Conservation (phyloP, 2,888 invertebrate genomes). For the Acrobasis suavella region DNA sequence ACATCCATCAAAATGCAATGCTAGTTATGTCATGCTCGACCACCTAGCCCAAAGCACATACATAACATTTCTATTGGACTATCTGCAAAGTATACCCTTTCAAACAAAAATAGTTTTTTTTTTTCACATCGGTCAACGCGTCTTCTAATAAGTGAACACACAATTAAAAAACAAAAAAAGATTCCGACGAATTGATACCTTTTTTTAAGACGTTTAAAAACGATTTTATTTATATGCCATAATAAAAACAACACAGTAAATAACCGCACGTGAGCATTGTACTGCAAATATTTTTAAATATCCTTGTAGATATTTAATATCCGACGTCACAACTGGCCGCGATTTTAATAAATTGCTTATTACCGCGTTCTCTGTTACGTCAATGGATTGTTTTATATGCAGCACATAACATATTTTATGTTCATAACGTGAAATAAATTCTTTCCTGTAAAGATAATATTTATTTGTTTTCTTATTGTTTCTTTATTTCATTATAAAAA, state of each 20-base stretch:
- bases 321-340: background rate
- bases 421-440: conserved; percentile 11
- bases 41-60: too few relatives aligned
- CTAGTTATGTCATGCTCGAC: too few relatives aligned
- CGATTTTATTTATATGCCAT: background rate
- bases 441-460: conserved; percentile 5
- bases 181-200: too few relatives aligned
- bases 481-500: too few relatives aligned
- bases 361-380: background rate
- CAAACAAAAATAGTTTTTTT: too few relatives aligned
- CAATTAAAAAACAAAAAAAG: too few relatives aligned
- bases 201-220: too few relatives aligned
- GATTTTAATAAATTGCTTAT: conserved; percentile 13
- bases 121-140: too few relatives aligned
- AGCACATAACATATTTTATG: conserved; percentile 15
- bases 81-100: too few relatives aligned
- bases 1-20: too few relatives aligned
- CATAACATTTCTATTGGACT: too few relatives aligned
- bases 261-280: background rate
- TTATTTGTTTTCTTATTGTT: conserved; percentile 3
- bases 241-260: background rate
- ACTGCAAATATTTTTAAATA: background rate
- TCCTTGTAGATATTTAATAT: background rate
- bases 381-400: conserved; percentile 7
- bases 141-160: too few relatives aligned